Conservation (phyloP, 2,113 vertebrate genomes). For the Eleginops maclovinus region DNA sequence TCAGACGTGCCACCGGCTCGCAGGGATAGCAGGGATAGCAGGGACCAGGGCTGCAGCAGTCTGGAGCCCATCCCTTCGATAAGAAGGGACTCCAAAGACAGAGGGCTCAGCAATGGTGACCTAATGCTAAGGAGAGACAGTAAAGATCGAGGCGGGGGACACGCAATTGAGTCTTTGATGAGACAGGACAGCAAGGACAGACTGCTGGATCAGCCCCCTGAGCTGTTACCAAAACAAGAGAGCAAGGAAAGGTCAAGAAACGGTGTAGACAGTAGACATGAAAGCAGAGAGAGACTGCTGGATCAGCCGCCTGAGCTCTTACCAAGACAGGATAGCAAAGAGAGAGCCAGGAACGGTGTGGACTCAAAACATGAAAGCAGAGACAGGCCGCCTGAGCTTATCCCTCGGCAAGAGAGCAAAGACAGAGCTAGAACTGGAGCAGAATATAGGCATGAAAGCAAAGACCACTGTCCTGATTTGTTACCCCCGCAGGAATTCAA, state of each 20-base stretch:
- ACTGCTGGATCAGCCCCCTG: slow-evolving; percentile 73
- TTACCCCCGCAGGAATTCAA: slow-evolving; percentile 77
- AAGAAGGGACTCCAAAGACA: slow-evolving; percentile 80
- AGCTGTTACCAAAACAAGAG: slow-evolving; percentile 74
- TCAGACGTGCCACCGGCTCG: slow-evolving; percentile 64
- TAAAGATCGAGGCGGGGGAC: slow-evolving; percentile 74
- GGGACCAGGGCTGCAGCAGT: slow-evolving; percentile 73
- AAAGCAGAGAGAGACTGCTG: slow-evolving; percentile 72
- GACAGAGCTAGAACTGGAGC: slow-evolving; percentile 66
- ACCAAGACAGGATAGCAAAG: slow-evolving; percentile 79
- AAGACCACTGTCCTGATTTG: slow-evolving; percentile 74
- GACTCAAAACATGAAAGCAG: slow-evolving; percentile 73
- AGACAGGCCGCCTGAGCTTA: slow-evolving; percentile 71
- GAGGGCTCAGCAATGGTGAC: slow-evolving; percentile 78
- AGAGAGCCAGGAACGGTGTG: slow-evolving; percentile 72
- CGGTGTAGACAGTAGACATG: slow-evolving; percentile 67
- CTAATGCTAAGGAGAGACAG: slow-evolving; percentile 76
- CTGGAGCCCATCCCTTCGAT: slow-evolving; percentile 66
- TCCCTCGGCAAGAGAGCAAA: slow-evolving; percentile 71
- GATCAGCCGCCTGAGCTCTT: slow-evolving; percentile 76
- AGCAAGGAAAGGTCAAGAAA: slow-evolving; percentile 77
- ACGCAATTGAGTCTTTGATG: slow-evolving; percentile 64
- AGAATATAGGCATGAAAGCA: slow-evolving; percentile 72
- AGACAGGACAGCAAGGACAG: slow-evolving; percentile 78
- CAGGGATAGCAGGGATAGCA: slow-evolving; percentile 79